Evolutionary conservation across 2,888 invertebrate species (phyloP), one percentile per base, ranked within the genome.

Genomic region (Crioceris asparagi): DNA sequence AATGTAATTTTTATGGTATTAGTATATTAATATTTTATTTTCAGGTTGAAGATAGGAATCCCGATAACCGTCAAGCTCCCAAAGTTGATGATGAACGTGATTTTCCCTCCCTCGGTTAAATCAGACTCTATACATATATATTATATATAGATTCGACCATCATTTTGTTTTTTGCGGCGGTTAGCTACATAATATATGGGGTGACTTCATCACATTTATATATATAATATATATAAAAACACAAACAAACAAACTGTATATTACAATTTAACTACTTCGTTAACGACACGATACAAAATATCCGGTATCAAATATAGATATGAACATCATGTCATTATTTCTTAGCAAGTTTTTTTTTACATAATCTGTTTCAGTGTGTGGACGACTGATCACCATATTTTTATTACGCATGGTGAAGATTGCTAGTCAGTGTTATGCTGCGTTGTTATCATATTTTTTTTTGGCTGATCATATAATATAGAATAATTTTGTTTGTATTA

Each of bases 51-150:
- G 57, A 57, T n/a, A 53, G 51, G 32, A 49, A 43, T 38, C 35
- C 36, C 31, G 51, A 54, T 30, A 50, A 51, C 40, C 59, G 59
- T 37, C 57, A 59, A 41, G 79, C 82, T 51, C 90, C 92, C 14
- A 90, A 91, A 67, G 90, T 94, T 49, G 91, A 92, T 64, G 92
- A 93, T 69, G 91, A 90, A 72, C 83, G 83, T 66, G 92, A 92
- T 69, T 93, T 94, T 70, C 93, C 93, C 53, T 87, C 88, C 62
- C 77, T 93, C 64, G 85, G 87, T 67, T 86, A 83, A 70, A 17
- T 35, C 29, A 18, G 18, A 21, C 35, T 17, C 21, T 26, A 10
- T 10, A 10, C 7, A 10, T 29, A n/a, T n/a, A n/a, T n/a, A n/a
- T n/a, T n/a, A n/a, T n/a, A n/a, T n/a, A n/a, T 17, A 11, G 16